Conservation (phyloP, 2,113 vertebrate genomes). For the Mohoua ochrocephala region DNA sequence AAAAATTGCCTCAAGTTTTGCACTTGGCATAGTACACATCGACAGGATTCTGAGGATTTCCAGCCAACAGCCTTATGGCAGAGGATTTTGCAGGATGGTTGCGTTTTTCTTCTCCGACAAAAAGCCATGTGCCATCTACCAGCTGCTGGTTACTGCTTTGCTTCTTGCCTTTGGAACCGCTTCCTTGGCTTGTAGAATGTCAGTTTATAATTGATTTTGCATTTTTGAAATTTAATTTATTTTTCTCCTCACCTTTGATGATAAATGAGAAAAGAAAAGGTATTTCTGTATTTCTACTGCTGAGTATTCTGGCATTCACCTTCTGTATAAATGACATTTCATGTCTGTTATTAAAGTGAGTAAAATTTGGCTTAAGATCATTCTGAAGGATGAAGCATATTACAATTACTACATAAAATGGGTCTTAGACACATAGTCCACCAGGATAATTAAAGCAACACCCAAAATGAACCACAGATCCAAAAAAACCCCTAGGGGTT, state of each 20-base stretch:
- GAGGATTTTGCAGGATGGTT: neutral
- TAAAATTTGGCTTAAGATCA: neutral
- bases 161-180: neutral
- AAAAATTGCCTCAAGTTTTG: neutral
- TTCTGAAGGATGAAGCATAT: neutral
- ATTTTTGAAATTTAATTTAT: neutral
- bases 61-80: neutral
- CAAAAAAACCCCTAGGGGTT: neutral
- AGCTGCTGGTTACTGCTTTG: neutral
- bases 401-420: neutral
- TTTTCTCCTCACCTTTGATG: neutral
- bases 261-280: neutral
- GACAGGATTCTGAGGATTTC: neutral
- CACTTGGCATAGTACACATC: rapidly evolving
- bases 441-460: neutral
- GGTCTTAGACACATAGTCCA: neutral
- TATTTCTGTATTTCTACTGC: neutral
- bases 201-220: constrained; percentile 5
- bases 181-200: neutral
- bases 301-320: neutral
- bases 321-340: neutral
- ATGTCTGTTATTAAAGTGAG: neutral
- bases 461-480: neutral
- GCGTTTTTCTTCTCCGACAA: neutral
- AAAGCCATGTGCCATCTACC: neutral